Conservation (phyloP, 2,797 vertebrate species). For the Balearica regulorum region DNA sequence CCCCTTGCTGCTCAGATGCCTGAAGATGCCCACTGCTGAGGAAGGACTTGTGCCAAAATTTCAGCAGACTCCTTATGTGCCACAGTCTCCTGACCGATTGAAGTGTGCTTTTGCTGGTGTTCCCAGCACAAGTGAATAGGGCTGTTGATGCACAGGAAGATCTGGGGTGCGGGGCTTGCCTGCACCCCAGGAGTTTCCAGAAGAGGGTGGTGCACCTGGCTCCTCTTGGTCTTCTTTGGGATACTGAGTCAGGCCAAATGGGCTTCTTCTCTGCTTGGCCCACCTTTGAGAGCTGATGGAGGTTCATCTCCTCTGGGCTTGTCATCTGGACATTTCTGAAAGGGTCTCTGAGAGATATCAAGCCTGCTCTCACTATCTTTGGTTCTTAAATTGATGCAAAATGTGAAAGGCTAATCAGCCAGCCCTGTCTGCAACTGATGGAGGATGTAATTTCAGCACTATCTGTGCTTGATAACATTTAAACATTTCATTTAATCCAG, state of each 20-base stretch:
- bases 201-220: not conserved
- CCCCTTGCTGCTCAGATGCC: not conserved
- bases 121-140: not conserved
- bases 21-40: not conserved
- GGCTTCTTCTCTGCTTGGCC: not conserved
- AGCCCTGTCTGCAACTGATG: not conserved
- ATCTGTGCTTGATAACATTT: not conserved
- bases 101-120: rapidly evolving
- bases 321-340: not conserved
- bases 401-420: not conserved
- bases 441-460: not conserved
- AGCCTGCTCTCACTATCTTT: not conserved
- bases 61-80: not conserved
- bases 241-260: not conserved
- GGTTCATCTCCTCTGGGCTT: not conserved
- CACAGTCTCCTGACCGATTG: rapidly evolving
- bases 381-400: not conserved
- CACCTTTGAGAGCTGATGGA: not conserved
- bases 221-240: not conserved
- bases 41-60: not conserved
- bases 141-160: not conserved
- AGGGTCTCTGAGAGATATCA: not conserved
- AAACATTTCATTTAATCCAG: not conserved
- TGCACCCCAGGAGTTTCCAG: not conserved
- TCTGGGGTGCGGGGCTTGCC: not conserved